A percentile compares a stretch with the other conserved stretches of the same genome.
phyloP scores from a whole-genome alignment of 2,888 invertebrate genomes.

The Agrilus cyanescens region DNA sequence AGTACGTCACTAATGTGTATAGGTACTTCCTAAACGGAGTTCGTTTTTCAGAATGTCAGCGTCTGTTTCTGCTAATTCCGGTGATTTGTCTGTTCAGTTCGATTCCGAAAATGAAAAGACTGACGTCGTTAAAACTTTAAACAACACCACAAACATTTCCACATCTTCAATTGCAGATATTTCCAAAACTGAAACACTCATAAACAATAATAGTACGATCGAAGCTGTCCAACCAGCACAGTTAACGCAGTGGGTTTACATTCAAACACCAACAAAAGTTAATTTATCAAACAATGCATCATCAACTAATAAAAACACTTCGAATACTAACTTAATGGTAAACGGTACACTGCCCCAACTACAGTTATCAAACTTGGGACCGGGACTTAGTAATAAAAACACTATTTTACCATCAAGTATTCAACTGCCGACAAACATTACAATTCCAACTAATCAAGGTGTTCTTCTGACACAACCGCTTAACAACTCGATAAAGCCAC shows the following conservation, averaged over 20 bases:
- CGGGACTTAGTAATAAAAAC: slow-evolving; percentile 18
- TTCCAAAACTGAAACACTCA: neutral
- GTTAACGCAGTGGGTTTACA: slow-evolving; percentile 48
- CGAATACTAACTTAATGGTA: slow-evolving; percentile 19
- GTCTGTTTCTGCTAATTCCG: slow-evolving; percentile 13
- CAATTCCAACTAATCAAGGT: slow-evolving; percentile 18
- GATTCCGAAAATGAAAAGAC: neutral
- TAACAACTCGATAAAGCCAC: slow-evolving; percentile 24
- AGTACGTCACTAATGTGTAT: slow-evolving; percentile 17
- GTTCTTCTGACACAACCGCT: slow-evolving; percentile 23
- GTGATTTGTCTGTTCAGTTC: neutral
- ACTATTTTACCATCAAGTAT: slow-evolving; percentile 10
- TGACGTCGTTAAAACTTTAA: neutral
- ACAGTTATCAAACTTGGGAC: slow-evolving; percentile 22
- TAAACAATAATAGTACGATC: neutral
- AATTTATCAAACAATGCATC: slow-evolving; percentile 19
- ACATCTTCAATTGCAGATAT: neutral
- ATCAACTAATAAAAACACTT: slow-evolving; percentile 4
- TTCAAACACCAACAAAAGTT: slow-evolving; percentile 43
- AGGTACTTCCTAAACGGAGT: slow-evolving; percentile 16
- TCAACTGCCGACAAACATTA: slow-evolving; percentile 10
- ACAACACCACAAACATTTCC: neutral
- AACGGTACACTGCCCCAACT: slow-evolving; percentile 20
- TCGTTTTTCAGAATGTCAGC: slow-evolving; percentile 26
- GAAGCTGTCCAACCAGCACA: slow-evolving; percentile 19